Evolutionary conservation across 2,888 invertebrate species (phyloP), one percentile per base, ranked within the genome.

Genomic region (Uloborus plumipes): DNA sequence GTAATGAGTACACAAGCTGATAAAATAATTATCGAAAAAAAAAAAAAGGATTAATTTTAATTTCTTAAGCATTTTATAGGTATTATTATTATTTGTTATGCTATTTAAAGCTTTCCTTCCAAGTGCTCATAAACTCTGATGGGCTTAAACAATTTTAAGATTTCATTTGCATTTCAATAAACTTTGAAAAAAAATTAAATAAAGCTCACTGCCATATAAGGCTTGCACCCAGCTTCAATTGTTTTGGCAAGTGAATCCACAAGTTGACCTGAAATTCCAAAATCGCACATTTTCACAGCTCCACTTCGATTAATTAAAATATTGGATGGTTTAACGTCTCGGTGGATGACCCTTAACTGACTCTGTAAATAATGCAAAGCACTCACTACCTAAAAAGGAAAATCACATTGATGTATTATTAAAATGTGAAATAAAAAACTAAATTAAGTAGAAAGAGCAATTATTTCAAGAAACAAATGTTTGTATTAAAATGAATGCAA

Each of bases 211-310:
- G 99, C 98, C 99, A 99, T 99, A 88, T 99, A 99, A 0, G 99
- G 99, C 88, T 98, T 91, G 90, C 99, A 99, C 0, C 99, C 99
- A 84, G 98, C 99, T 90, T 99, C 99, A 85, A 98, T 93, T 22
- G 98, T 98, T 88, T 95, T 94, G 16, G 99, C 99, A 88, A 99
- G 98, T 13, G 96, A 98, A 90, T 99, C 99, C 51, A 99, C 98
- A 86, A 99, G 91, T 88, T 99, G 98, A 1, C 99, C 99, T 85
- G 98, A 98, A 89, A 99, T 99, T 85, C 99, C 99, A 91, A 99
- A 99, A 91, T 99, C 99, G 91, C 99, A 99, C 74, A 99, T 90
- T 90, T 99, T 99, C 87, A 99, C 98, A 88, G 96, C 95, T 67
- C 98, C 99, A 87, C 94, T 92, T 88, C 94, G 92, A 90, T 98